phyloP scores from a whole-genome alignment of 2,888 invertebrate species.

The Odontomyia ornata region DNA sequence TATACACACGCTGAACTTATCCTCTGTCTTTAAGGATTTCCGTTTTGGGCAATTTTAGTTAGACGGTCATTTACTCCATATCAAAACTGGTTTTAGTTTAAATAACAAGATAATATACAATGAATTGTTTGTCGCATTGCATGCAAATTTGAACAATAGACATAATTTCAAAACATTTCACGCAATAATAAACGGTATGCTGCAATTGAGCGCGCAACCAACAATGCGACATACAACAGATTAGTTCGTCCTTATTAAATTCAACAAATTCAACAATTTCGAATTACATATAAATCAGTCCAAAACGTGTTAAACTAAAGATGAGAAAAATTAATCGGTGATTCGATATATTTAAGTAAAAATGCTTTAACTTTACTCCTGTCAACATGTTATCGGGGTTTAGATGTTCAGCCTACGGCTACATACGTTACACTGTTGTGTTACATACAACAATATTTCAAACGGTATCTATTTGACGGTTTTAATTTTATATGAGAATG shows the following conservation, averaged over 20 bases:
- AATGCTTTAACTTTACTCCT: slow-evolving; percentile 25
- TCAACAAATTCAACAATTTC: slow-evolving; percentile 25
- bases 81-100: slow-evolving; percentile 8
- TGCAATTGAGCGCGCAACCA: background rate
- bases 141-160: background rate
- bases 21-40: slow-evolving; percentile 45
- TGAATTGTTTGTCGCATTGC: slow-evolving; percentile 9
- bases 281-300: slow-evolving; percentile 30
- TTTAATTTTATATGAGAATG: slow-evolving; percentile 6
- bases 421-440: slow-evolving; percentile 49
- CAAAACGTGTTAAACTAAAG: slow-evolving; percentile 39
- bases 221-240: background rate
- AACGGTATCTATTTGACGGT: background rate
- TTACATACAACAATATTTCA: slow-evolving; percentile 49
- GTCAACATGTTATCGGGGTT: slow-evolving; percentile 36
- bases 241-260: slow-evolving; percentile 21
- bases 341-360: slow-evolving; percentile 20
- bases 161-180: background rate
- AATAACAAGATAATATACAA: slow-evolving; percentile 37
- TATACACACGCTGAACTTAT: slow-evolving; percentile 49
- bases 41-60: slow-evolving; percentile 18
- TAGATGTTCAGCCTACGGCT: slow-evolving; percentile 49
- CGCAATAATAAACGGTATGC: background rate
- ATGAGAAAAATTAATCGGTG: slow-evolving; percentile 39
- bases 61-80: slow-evolving; percentile 21